Evolutionary conservation across 2,888 invertebrate genomes (phyloP).

Genomic region (Luffia ferchaultella): DNA sequence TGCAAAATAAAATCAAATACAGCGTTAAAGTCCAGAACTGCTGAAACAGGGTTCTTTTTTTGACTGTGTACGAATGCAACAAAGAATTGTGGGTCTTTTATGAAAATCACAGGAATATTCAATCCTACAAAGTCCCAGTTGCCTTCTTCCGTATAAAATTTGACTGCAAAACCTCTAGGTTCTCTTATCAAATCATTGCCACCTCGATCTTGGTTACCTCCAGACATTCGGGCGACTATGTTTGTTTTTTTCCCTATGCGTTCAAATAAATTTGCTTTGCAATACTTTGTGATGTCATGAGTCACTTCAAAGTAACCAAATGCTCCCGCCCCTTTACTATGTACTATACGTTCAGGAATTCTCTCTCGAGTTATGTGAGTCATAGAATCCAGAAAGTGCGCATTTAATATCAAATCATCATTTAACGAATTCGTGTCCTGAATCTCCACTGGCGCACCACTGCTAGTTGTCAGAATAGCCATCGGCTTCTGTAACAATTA

Average conservation of each 20-base stretch:
- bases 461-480: conserved; percentile 10
- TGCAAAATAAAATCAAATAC: conserved; percentile 56
- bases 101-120: conserved; percentile 61
- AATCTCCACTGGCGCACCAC: conserved; percentile 13
- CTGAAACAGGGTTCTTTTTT: conserved; percentile 57
- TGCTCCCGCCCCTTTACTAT: conserved; percentile 87
- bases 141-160: conserved; percentile 13
- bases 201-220: conserved; percentile 69
- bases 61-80: conserved; percentile 62
- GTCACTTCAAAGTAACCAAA: conserved; percentile 83
- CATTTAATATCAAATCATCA: conserved; percentile 12
- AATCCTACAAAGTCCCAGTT: conserved; percentile 28
- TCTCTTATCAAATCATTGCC: conserved; percentile 51
- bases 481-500: conserved; percentile 10
- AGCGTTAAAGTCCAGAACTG: conserved; percentile 24
- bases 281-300: conserved; percentile 71
- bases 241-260: conserved; percentile 61
- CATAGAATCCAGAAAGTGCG: conserved; percentile 68
- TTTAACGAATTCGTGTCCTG: conserved; percentile 12
- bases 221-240: conserved; percentile 58
- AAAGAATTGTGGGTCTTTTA: conserved; percentile 55
- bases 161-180: conserved; percentile 40
- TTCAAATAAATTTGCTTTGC: conserved; percentile 61
- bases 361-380: conserved; percentile 82
- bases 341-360: conserved; percentile 88